These are phyloP conservation scores for Notarius quadriscutis DNA, from an alignment of 2,113 vertebrate species.

Conservation along the genomic window DNA sequence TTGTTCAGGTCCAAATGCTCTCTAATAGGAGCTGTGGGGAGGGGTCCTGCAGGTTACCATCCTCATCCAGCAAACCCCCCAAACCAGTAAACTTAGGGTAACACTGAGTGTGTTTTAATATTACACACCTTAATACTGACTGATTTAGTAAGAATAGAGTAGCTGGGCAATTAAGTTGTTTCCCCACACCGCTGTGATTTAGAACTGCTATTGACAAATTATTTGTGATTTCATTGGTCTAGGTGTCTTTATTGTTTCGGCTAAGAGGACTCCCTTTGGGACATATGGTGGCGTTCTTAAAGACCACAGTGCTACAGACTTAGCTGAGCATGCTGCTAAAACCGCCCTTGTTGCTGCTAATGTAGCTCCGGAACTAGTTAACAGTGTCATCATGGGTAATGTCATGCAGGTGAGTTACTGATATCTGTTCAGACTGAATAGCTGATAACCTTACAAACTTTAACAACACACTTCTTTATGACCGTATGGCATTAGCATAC, in stretches of 20 bases:
- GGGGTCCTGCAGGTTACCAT: too few relatives aligned
- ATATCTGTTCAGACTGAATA: not conserved
- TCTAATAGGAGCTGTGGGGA: too few relatives aligned
- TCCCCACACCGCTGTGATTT: not conserved
- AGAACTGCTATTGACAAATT: not conserved
- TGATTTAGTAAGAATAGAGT: not conserved
- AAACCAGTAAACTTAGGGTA: too few relatives aligned
- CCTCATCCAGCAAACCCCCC: too few relatives aligned
- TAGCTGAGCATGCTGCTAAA: constrained; percentile 83
- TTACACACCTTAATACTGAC: not conserved
- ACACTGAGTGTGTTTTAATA: not conserved
- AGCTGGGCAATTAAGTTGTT: not conserved
- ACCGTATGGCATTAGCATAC: not conserved
- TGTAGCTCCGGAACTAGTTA: constrained; percentile 81
- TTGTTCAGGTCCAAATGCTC: too few relatives aligned
- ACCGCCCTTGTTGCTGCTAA: constrained; percentile 84
- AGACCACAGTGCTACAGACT: constrained; percentile 86
- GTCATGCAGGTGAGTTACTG: constrained; percentile 82
- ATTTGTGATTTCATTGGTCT: not conserved
- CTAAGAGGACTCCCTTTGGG: constrained; percentile 93
- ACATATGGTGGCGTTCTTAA: constrained; percentile 86
- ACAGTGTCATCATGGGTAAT: constrained; percentile 89
- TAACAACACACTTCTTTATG: not conserved
- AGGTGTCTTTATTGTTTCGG: constrained; percentile 93
- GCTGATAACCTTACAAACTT: not conserved